phyloP scores from a whole-genome alignment of 37 sponge, comb jelly and placozoan species.

The Geodia barretti region DNA sequence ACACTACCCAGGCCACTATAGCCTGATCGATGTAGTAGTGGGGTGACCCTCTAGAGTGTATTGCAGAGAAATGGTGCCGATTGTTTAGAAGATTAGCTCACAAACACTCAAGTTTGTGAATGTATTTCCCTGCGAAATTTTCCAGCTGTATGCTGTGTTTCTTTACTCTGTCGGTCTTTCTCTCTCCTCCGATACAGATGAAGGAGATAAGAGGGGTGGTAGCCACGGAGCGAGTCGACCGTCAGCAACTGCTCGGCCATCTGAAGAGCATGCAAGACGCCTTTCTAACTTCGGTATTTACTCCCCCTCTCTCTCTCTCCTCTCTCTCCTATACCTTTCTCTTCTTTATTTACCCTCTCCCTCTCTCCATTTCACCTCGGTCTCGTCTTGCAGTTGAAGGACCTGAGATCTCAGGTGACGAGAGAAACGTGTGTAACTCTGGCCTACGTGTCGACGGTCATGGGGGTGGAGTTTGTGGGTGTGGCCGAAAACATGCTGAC shows the following conservation, averaged over 20 bases:
- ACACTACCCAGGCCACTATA: too few species aligned
- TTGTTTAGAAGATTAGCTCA: too few species aligned
- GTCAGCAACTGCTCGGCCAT: conserved; percentile 28
- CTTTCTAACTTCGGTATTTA: conserved; percentile 25
- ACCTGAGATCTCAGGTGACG: conserved; percentile 74
- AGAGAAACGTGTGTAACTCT: conserved; percentile 79
- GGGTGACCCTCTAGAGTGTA: too few species aligned
- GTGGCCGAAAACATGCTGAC: conserved; percentile 65
- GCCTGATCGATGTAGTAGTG: too few species aligned
- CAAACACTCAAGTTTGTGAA: too few species aligned
- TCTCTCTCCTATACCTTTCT: not conserved
- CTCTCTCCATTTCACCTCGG: not conserved
- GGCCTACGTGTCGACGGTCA: conserved; percentile 40
- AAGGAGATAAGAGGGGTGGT: conserved; percentile 58
- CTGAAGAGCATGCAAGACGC: conserved; percentile 36
- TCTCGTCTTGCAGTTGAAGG: conserved; percentile 67
- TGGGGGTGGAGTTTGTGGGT: conserved; percentile 35
- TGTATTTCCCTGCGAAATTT: too few species aligned
- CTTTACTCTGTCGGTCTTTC: too few species aligned
- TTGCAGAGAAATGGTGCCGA: too few species aligned
- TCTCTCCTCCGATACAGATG: conserved; percentile 16
- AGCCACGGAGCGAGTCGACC: conserved; percentile 44
- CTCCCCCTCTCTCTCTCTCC: not conserved
- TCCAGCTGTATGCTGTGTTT: too few species aligned
- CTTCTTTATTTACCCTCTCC: not conserved